Conservation (phyloP, 2,888 invertebrate genomes). For the Himalopsyche kuldschensis region DNA sequence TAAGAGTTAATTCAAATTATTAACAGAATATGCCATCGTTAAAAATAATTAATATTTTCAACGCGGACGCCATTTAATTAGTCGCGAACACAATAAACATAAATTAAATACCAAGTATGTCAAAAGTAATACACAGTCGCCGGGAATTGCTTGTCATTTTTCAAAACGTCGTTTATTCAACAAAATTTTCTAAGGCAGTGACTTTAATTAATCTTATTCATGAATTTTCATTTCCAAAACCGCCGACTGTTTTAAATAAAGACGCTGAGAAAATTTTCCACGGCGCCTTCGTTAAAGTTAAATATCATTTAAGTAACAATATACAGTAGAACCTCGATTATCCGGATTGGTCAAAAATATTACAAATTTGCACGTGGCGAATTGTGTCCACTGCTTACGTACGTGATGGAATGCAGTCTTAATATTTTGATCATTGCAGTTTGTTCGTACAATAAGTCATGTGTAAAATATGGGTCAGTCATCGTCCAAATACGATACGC, state of each 20-base stretch:
- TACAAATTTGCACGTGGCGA: no score
- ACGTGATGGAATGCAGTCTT: no score
- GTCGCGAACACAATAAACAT: neutral
- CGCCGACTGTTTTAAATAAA: neutral
- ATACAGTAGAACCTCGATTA: neutral
- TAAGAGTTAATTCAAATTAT: neutral
- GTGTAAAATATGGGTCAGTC: no score
- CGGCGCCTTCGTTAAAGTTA: neutral
- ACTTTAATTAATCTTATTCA: neutral
- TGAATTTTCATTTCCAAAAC: neutral
- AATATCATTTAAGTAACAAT: neutral
- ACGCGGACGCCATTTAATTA: neutral
- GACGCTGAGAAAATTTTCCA: neutral
- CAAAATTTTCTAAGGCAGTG: neutral
- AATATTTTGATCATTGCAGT: no score
- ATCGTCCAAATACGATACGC: no score
- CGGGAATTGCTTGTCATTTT: neutral
- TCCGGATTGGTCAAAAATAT: no score
- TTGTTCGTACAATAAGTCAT: no score
- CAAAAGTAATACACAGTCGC: neutral
- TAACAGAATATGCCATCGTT: no score
- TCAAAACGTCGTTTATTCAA: neutral
- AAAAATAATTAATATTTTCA: neutral
- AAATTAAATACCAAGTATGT: neutral
- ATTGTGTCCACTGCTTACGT: no score